Evolutionary conservation across 1,140 invertebrate genomes (phyloP).

Genomic region (Globodera rostochiensis): DNA sequence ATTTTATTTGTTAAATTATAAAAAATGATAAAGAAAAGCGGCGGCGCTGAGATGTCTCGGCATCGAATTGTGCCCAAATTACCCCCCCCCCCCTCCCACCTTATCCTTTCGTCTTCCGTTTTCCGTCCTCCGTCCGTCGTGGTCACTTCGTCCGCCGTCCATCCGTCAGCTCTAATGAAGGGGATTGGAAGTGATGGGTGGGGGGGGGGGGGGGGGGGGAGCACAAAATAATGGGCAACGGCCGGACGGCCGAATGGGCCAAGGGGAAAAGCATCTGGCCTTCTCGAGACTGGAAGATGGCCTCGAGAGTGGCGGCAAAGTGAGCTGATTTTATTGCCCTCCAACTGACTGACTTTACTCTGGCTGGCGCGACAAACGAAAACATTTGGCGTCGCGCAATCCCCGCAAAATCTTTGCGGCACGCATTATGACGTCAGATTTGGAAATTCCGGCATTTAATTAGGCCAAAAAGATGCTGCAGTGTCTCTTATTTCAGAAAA

Average conservation of each 20-base stretch:
- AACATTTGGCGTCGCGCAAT: not conserved
- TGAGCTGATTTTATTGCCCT: not conserved
- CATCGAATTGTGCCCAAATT: not conserved
- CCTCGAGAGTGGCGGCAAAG: not conserved
- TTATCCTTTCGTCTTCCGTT: not conserved
- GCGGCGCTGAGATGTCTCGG: slow-evolving; percentile 1
- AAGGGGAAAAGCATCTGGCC: not conserved
- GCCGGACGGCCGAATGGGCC: too few species aligned
- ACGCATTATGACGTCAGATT: too few species aligned
- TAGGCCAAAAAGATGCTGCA: too few species aligned
- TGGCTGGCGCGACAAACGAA: not conserved
- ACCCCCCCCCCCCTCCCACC: not conserved
- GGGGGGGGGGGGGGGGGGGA: too few species aligned
- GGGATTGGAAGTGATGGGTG: not conserved
- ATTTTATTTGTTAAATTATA: not conserved
- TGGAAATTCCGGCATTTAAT: too few species aligned
- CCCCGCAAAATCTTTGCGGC: not conserved
- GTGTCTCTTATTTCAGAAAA: not conserved
- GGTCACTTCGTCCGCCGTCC: not conserved
- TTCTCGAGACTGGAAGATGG: too few species aligned
- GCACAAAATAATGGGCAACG: not conserved
- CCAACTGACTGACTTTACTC: too few species aligned
- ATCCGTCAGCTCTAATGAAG: not conserved
- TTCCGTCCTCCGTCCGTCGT: not conserved
- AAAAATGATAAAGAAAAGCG: slow-evolving; percentile 9